Conservation (phyloP, 1,140 invertebrate species). For the Drosophila pseudoananassae region DNA sequence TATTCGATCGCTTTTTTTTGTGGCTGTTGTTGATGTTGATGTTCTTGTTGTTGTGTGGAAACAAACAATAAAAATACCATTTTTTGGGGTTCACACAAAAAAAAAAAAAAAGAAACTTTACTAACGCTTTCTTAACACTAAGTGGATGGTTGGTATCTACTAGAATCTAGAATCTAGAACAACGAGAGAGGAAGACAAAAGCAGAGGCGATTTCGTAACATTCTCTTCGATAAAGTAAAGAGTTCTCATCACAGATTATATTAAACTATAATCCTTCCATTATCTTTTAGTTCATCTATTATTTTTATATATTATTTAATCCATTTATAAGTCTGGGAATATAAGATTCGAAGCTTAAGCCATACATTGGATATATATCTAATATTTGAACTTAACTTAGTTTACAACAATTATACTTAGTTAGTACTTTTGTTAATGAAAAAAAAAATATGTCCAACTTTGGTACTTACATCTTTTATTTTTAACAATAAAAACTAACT, state of each 20-base stretch:
- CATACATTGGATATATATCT: background rate
- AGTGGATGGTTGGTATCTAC: background rate
- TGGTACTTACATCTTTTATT: too few species aligned
- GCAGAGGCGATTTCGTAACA: background rate
- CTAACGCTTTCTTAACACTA: background rate
- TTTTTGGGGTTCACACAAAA: constrained; percentile 3
- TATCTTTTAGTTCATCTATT: background rate
- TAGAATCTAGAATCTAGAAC: background rate
- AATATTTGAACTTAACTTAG: background rate
- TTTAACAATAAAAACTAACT: background rate
- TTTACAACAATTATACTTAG: too few species aligned
- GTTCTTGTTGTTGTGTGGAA: constrained; percentile 24
- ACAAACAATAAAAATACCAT: constrained; percentile 22
- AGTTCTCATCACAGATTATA: background rate
- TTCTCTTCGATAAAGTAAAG: background rate
- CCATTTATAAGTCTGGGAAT: background rate
- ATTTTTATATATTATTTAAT: background rate
- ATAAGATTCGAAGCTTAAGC: background rate
- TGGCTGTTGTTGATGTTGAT: constrained; percentile 27
- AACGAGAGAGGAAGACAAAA: background rate
- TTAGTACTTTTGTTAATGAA: too few species aligned
- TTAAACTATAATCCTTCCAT: background rate
- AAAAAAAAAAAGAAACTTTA: constrained; percentile 4
- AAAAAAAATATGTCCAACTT: too few species aligned
- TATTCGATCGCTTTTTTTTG: constrained; percentile 31